Evolutionary conservation across 2,888 invertebrate species (phyloP).

Genomic region (Thalpophila matura): DNA sequence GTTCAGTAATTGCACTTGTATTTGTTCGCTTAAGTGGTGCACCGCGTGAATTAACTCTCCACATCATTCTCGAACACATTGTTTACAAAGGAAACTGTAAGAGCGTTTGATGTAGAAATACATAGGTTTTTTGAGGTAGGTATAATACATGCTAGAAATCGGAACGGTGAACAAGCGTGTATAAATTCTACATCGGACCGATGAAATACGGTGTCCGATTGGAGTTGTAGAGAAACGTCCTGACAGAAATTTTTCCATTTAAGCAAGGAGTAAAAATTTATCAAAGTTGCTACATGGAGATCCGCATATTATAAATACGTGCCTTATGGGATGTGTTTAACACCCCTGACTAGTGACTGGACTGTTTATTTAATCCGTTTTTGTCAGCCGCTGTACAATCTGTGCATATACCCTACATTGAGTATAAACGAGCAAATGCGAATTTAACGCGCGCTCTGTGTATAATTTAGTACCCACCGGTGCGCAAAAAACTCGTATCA

Average conservation of each 20-base stretch:
- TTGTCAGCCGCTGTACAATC: conserved; percentile 37
- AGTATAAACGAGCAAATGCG: conserved; percentile 42
- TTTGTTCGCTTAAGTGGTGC: conserved; percentile 34
- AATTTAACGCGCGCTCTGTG: conserved; percentile 37
- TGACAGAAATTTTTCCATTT: too few relatives aligned
- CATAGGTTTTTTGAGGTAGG: too few relatives aligned
- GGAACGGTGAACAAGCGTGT: too few relatives aligned
- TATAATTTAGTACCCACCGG: conserved; percentile 40
- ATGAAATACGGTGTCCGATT: too few relatives aligned
- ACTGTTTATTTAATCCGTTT: conserved; percentile 29
- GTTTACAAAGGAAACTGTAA: conserved; percentile 4
- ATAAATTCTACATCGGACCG: too few relatives aligned
- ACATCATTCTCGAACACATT: not conserved
- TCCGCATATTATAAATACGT: not conserved
- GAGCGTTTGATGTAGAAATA: too few relatives aligned
- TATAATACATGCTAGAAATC: too few relatives aligned
- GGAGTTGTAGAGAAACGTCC: too few relatives aligned
- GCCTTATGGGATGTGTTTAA: conserved; percentile 25
- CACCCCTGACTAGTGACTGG: conserved; percentile 8
- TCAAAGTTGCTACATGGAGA: not conserved
- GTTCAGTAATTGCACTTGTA: conserved; percentile 3
- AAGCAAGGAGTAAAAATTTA: too few relatives aligned
- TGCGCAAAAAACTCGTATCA: conserved; percentile 24
- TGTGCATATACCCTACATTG: conserved; percentile 23
- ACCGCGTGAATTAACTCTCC: conserved; percentile 25